Evolutionary conservation across 2,888 invertebrate species (phyloP).

Genomic region (Rhingia rostrata): DNA sequence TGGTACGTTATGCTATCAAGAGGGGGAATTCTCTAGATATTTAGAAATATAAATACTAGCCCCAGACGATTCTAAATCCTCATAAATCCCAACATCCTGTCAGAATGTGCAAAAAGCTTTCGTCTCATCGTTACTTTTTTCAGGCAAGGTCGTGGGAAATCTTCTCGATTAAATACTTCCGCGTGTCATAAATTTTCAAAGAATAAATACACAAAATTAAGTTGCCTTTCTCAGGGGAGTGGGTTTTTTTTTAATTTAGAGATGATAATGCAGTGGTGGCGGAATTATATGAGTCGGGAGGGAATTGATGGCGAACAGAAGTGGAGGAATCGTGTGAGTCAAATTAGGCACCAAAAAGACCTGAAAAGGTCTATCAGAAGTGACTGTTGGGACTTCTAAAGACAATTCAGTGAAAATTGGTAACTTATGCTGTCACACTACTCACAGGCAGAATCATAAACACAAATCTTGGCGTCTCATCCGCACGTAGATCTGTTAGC

Average conservation of each 20-base stretch:
- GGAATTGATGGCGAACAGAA: no score
- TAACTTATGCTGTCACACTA: no score
- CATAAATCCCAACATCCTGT: slow-evolving; percentile 45
- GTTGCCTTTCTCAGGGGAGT: slow-evolving; percentile 1
- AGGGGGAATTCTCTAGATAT: slow-evolving; percentile 48
- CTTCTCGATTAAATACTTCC: slow-evolving; percentile 12
- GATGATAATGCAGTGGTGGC: no score
- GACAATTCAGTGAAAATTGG: no score
- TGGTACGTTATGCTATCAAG: slow-evolving; percentile 19
- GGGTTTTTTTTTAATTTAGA: not conserved
- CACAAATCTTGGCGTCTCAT: no score
- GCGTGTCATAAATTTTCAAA: slow-evolving; percentile 50
- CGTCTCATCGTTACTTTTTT: slow-evolving; percentile 29
- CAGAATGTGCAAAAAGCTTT: slow-evolving; percentile 40
- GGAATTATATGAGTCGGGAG: no score
- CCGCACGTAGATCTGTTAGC: no score
- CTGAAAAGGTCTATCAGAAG: no score
- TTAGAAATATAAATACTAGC: slow-evolving; percentile 19
- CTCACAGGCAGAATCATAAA: no score
- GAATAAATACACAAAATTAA: slow-evolving; percentile 24
- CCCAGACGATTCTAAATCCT: slow-evolving; percentile 33
- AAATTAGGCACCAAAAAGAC: no score
- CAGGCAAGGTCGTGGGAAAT: slow-evolving; percentile 27
- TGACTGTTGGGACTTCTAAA: no score
- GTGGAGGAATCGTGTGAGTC: no score